These are phyloP conservation scores for Poecile montanus DNA, from an alignment of 2,797 vertebrate genomes.

Conservation along the genomic window DNA sequence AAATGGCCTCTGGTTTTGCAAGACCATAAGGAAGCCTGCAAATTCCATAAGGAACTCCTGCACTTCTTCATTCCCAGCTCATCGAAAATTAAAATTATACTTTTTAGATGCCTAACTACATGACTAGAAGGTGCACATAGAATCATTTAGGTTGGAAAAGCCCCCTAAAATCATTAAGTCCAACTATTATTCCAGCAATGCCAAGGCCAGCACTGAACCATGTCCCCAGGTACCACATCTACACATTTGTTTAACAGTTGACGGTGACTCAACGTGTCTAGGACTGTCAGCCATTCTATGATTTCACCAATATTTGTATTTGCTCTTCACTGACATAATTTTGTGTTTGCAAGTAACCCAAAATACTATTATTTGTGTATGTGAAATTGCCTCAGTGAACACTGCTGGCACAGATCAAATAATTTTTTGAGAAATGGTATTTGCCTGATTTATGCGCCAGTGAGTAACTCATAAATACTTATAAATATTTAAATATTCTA, in stretches of 20 bases:
- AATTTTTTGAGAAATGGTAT: conserved; percentile 1
- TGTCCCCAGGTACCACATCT: neutral
- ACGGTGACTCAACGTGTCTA: neutral
- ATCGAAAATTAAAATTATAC: neutral
- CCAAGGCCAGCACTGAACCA: neutral
- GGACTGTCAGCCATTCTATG: neutral
- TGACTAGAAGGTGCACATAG: neutral
- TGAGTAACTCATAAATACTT: conserved; percentile 40
- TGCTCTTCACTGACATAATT: neutral
- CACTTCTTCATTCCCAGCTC: neutral
- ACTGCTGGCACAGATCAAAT: neutral
- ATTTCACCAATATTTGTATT: neutral
- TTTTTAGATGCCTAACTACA: neutral
- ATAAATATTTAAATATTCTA: conserved; percentile 48
- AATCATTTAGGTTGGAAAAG: neutral
- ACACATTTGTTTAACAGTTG: neutral
- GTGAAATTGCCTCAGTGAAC: neutral
- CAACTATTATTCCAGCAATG: neutral
- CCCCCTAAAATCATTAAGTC: neutral
- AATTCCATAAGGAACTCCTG: neutral
- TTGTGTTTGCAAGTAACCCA: neutral
- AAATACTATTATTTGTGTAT: neutral
- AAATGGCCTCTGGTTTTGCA: neutral
- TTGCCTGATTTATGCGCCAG: neutral
- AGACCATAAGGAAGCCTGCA: neutral